phyloP scores from a whole-genome alignment of 2,113 vertebrate genomes.

The Rhinoderma darwinii region DNA sequence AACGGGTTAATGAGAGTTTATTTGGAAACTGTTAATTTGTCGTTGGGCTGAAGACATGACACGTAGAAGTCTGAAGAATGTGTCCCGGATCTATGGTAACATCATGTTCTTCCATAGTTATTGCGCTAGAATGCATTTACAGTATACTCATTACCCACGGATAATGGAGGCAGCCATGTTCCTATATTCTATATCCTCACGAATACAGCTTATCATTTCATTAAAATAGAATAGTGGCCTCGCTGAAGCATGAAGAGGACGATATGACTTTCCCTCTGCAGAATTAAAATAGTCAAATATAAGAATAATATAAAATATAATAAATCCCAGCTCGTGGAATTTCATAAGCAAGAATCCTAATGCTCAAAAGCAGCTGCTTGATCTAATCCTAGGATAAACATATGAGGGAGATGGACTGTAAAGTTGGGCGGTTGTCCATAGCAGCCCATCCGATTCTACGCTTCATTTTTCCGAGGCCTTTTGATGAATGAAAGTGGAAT shows the following conservation, averaged over 20 bases:
- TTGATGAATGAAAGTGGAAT: no score
- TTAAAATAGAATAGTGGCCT: background rate
- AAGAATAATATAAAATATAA: no score
- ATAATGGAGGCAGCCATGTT: background rate
- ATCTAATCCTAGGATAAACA: no score
- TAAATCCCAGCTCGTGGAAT: no score
- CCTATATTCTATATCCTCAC: background rate
- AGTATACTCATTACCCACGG: background rate
- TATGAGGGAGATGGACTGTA: no score
- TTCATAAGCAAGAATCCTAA: no score
- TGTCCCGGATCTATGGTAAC: background rate
- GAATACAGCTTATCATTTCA: background rate
- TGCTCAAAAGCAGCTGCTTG: no score
- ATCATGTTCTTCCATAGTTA: background rate
- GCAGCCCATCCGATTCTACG: no score
- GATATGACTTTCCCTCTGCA: no score
- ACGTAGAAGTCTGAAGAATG: background rate
- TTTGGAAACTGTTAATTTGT: background rate
- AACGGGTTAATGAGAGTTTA: constrained; percentile 9
- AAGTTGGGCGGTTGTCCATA: no score
- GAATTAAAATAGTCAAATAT: no score
- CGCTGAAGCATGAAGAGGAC: background rate
- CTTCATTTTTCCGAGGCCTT: no score
- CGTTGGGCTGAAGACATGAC: background rate
- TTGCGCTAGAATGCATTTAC: background rate